phyloP scores from a whole-genome alignment of 2,797 vertebrate species.

The Mus spretus region DNA sequence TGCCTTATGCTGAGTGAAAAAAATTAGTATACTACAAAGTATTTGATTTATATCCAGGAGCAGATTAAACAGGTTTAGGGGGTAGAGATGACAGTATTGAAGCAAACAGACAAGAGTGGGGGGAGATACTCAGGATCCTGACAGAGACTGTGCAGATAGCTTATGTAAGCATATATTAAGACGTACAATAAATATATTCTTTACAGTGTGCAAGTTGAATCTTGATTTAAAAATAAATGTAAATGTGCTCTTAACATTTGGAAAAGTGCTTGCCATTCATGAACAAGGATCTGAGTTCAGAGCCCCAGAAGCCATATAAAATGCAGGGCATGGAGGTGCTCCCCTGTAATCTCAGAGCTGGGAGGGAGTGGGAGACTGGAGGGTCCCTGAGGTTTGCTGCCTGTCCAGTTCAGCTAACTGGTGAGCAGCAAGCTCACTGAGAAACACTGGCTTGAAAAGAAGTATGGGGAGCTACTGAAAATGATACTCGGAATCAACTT shows the following conservation, averaged over 20 bases:
- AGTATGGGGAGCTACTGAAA: neutral
- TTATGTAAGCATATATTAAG: neutral
- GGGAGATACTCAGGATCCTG: neutral
- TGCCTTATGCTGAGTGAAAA: neutral
- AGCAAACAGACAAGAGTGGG: neutral
- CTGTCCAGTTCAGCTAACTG: too few species aligned
- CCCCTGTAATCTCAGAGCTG: neutral
- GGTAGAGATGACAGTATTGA: neutral
- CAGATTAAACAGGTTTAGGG: neutral
- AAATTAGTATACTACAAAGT: neutral
- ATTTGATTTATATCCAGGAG: neutral
- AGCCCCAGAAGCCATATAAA: neutral
- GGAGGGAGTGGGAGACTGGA: neutral
- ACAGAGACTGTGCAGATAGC: neutral
- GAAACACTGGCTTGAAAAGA: neutral
- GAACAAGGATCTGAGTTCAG: neutral
- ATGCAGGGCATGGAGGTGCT: neutral
- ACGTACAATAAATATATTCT: neutral
- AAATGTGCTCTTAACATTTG: neutral
- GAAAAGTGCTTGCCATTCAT: neutral
- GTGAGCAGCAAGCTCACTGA: neutral
- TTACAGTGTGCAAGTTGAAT: neutral
- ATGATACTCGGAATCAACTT: too few species aligned
- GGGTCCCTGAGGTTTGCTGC: neutral
- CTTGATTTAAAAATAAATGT: neutral